These are phyloP conservation scores for Heliconius aoede DNA, from an alignment of 2,888 invertebrate species.

Conservation along the genomic window DNA sequence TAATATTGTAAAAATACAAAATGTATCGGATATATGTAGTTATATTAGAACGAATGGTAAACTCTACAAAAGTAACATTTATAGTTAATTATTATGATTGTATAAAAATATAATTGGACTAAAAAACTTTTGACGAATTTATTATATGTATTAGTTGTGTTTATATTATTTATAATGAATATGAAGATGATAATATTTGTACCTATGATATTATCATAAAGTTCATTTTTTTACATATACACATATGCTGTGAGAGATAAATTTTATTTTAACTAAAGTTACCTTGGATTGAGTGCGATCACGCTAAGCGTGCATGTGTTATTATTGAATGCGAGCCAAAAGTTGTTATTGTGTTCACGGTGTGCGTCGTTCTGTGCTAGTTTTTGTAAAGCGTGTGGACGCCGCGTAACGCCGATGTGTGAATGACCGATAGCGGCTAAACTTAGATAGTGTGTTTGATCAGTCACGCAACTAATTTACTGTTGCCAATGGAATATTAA, in stretches of 20 bases:
- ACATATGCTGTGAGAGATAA: conserved; percentile 13
- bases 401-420: conserved; percentile 48
- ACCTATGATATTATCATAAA: not conserved
- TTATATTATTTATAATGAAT: not conserved
- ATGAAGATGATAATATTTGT: not conserved
- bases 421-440: conserved; percentile 69
- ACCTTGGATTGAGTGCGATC: conserved; percentile 24
- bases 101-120: too few relatives aligned
- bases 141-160: not conserved
- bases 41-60: not conserved
- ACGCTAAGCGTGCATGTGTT: conserved; percentile 51
- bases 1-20: too few relatives aligned
- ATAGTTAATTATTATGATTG: too few relatives aligned
- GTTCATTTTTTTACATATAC: conserved; percentile 3
- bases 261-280: conserved; percentile 14
- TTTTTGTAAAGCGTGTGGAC: conserved; percentile 57
- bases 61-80: not conserved
- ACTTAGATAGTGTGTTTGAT: conserved; percentile 40
- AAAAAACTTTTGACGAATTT: too few relatives aligned
- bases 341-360: conserved; percentile 56
- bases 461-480: conserved; percentile 34
- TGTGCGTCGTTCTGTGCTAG: conserved; percentile 47
- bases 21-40: not conserved
- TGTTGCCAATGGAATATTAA: conserved; percentile 37
- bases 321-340: conserved; percentile 69